Evolutionary conservation across 37 sponge, comb jelly and placozoan genomes (phyloP).

Genomic region (Beroe ovata): DNA sequence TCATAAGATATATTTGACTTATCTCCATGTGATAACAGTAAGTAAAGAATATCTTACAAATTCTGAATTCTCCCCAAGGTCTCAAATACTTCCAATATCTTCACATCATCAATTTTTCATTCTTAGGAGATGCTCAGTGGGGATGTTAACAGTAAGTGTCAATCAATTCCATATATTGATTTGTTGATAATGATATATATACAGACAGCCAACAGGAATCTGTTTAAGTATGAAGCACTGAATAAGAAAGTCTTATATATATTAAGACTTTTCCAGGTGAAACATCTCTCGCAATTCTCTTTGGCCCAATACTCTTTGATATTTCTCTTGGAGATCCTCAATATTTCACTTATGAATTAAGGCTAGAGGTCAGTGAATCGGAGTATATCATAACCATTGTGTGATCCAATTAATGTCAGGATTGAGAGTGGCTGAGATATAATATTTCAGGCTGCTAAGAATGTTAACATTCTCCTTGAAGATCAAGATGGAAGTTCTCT

Average conservation of each 20-base stretch:
- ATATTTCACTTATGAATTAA: background rate
- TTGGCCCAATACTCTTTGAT: conserved; percentile 41
- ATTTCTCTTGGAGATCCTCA: background rate
- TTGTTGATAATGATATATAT: no score
- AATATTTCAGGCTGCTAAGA: background rate
- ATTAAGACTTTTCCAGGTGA: background rate
- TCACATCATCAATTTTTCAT: background rate
- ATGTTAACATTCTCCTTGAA: background rate
- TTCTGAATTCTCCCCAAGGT: no score
- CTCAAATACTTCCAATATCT: no score
- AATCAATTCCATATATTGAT: no score
- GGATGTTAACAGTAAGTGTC: no score
- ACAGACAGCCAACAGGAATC: no score
- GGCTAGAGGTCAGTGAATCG: background rate
- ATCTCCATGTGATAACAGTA: conserved; percentile 11
- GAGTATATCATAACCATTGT: background rate
- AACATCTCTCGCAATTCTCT: background rate
- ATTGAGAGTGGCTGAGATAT: no score
- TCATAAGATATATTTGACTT: background rate
- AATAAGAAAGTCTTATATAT: no score
- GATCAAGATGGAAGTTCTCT: background rate
- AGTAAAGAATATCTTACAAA: background rate
- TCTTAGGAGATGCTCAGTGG: no score
- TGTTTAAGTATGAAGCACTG: no score
- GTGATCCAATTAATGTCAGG: no score